Base-by-base conservation (phyloP, 2,113 vertebrate genomes). In the Semnopithecus entellus region DNA sequence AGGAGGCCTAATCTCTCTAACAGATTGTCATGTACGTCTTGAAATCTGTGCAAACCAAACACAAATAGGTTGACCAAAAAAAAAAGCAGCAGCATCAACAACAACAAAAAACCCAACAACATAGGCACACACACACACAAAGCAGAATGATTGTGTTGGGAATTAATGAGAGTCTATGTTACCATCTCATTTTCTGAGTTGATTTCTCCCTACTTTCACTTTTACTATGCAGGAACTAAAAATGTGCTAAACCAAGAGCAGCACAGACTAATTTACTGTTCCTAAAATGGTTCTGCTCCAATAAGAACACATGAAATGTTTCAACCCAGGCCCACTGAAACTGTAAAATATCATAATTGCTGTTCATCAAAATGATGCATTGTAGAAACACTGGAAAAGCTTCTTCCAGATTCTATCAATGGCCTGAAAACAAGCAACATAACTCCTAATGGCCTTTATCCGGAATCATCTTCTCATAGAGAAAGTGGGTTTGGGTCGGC, bases 1-100 rank as follows among this genome's bases (percentile, higher is more conserved):
- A 87, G 92, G 40, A 97, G 75, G 90, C 87, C 23, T 32, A 95
- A 91, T 97, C 30, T 98, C 97, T 95, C 91, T 91, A 2, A 91
- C n/a, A 98, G 92, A 92, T 48, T 97, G 73, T 98, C 88, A 45
- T 95, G 66, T 89, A 83, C 6, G 88, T 98, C 96, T 97, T 96
- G 85, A 97, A 87, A 96, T 96, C 91, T 97, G 80, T 98, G 82
- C 88, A 95, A 91, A 97, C 96, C 93, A 97, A 97, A 97, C 95
- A 95, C 78, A 92, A 88, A 97, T 98, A 98, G 98, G 97, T 97
- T 99, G 98, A 96, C 97, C 73, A 98, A 98, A 98, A 86, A 97
- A 90, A 2, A 12, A 22, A 35, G 9, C 23, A 30, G 27, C 11
- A 30, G 27, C 61, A 64, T 14, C 66, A 68, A 17, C 32, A 68